Evolutionary conservation across 2,888 invertebrate species (phyloP), one percentile per base, ranked within the genome.

Genomic region (Timema podura): DNA sequence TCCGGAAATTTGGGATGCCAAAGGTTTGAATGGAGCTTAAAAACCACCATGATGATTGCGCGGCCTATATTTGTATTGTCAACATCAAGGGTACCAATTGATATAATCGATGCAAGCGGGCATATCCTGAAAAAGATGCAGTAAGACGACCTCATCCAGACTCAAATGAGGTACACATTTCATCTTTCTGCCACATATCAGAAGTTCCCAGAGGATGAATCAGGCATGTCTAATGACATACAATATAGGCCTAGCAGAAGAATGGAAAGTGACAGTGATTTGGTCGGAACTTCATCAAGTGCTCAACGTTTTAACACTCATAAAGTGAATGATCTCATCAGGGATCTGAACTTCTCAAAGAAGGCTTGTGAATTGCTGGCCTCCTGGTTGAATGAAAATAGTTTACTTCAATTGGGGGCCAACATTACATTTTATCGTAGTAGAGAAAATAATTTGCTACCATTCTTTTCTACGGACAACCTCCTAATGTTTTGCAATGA

Each of bases 341-440:
- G 75, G 73, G 75, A 76, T 65, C 64, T 75, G 48, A 70, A 72
- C 15, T 68, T 75, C n/a, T 73, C 75, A 8, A 77, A 76, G 71
- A 72, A 75, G 30, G 1, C 30, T 30, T 30, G 30, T 9, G 73
- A 75, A 71, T 51, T 75, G 30, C 70, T 75, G 16, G 74, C 67
- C 8, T 72, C 71, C 15, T 68, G 72, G 30, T 68, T 76, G 48
- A 73, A 74, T 64, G 59, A 73, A 64, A 75, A 72, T 44, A 75
- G 74, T 68, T 57, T 74, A 9, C 67, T 73, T 11, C 7, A 65
- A 7, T 49, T 15, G n/a, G 70, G 45, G 64, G 3, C 30, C 30
- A 30, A 72, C 71, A 30, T 61, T 61, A 44, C 44, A 9, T 16
- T 61, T 44, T 61, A 61, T 44, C 44, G 44, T 72, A 54, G 68